Evolutionary conservation across 2,113 vertebrate genomes (phyloP), one percentile per base, ranked within the genome.

Genomic region (Hippocampus comes): DNA sequence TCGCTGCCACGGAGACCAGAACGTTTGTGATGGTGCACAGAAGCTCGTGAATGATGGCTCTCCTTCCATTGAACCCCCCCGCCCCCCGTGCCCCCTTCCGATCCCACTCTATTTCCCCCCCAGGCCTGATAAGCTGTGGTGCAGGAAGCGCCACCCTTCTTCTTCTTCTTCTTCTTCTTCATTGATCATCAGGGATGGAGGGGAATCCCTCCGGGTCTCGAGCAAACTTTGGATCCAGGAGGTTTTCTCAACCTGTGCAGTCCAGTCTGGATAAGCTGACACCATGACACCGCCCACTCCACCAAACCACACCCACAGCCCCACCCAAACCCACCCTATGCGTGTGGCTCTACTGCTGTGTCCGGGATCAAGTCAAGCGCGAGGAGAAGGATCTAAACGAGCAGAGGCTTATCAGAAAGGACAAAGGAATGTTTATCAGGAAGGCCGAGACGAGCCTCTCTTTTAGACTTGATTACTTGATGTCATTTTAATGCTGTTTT

Each of bases 241-340:
- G 64, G 86, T 79, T 78, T 83, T 80, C 83, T 84, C 82, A 86
- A 89, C 88, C 89, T 89, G 89, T 89, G 89, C 90, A 88, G 89
- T 91, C 90, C 89, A 91, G 90, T 91, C 89, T 89, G 82, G 82
- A 91, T 91, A 90, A 91, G 89, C 88, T 90, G 88, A 89, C 74
- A 68, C 68, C 80, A 76, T 61, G 59, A 75, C 70, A 66, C 64
- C n/a, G 4, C 15, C 25, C 6, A 9, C 27, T 34, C 63, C 30
- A 67, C 63, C n/a, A 18, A 15, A 6, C 38, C 20, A 11, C 17
- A n/a, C 46, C 15, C 27, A 53, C 18, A 3, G 9, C n/a, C 23
- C 56, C 46, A 17, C 34, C 27, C 63, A 10, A 23, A 57, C 67
- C 51, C 59, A 72, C 38, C 10, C 8, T 68, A 75, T 67, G 77